Conservation (phyloP, 1,140 invertebrate genomes). For the Acromyrmex heyeri region DNA sequence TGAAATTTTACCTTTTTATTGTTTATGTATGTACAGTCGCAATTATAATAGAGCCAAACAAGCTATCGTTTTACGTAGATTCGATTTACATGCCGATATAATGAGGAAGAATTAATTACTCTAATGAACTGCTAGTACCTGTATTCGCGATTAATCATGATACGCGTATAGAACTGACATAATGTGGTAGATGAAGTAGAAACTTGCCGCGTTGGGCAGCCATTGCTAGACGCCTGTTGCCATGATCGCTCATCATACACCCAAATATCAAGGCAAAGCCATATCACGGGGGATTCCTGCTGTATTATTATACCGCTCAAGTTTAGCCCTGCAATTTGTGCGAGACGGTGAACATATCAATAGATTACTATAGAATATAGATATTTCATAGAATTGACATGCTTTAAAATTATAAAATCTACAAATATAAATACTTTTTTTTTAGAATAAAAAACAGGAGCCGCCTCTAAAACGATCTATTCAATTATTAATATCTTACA, state of each 20-base stretch:
- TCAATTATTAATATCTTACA: not conserved
- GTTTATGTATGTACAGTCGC: not conserved
- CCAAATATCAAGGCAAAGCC: constrained; percentile 48
- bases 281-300: constrained; percentile 3
- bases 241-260: constrained; percentile 53
- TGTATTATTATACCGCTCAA: constrained; percentile 10
- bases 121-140: constrained; percentile 55
- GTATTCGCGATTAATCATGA: constrained; percentile 55
- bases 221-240: constrained; percentile 47
- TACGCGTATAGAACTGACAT: constrained; percentile 56
- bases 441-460: not conserved
- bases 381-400: not conserved
- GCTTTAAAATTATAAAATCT: not conserved
- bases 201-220: constrained; percentile 48
- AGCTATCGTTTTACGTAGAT: constrained; percentile 44
- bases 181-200: constrained; percentile 63
- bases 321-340: not conserved
- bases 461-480: not conserved
- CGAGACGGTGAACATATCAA: not conserved
- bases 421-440: not conserved
- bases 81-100: constrained; percentile 41
- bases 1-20: constrained; percentile 9
- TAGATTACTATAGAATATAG: not conserved
- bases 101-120: constrained; percentile 62
- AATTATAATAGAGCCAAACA: constrained; percentile 24